Evolutionary conservation across 1,140 invertebrate species (phyloP).

Genomic region (Centruroides sculpturatus): DNA sequence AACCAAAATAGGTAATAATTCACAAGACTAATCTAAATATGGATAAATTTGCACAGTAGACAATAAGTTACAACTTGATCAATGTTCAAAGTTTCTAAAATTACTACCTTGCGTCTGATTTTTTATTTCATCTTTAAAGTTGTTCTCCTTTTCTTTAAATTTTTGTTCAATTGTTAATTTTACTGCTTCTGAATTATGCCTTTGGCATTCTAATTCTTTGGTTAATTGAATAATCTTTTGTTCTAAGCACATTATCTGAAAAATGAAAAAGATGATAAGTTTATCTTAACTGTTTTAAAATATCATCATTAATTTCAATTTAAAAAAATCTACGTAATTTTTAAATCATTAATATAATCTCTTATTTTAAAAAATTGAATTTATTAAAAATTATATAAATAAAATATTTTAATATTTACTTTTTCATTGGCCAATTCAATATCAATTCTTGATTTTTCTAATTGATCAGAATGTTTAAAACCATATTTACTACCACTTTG

Average conservation of each 20-base stretch:
- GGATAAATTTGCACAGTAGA: no score
- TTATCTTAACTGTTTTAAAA: no score
- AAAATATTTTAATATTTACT: neutral
- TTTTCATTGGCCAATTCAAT: neutral
- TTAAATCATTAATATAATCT: no score
- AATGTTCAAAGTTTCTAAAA: no score
- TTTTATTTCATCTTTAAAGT: conserved; percentile 5
- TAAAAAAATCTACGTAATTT: no score
- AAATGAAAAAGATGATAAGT: neutral
- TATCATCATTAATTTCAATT: no score
- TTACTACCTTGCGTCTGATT: conserved; percentile 6
- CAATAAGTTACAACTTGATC: no score
- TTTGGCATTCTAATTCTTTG: conserved; percentile 10
- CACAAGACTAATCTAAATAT: no score
- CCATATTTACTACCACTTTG: neutral
- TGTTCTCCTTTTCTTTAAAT: conserved; percentile 7
- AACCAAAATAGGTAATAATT: no score
- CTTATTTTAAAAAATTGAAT: no score
- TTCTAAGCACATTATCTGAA: neutral
- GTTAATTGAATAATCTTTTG: neutral
- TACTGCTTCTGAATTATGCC: conserved; percentile 9
- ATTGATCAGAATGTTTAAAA: neutral
- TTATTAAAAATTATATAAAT: neutral
- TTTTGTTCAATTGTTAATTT: conserved; percentile 5
- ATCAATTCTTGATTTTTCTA: neutral